Conservation (phyloP, 1,140 invertebrate species). For the Drosophila simulans region DNA sequence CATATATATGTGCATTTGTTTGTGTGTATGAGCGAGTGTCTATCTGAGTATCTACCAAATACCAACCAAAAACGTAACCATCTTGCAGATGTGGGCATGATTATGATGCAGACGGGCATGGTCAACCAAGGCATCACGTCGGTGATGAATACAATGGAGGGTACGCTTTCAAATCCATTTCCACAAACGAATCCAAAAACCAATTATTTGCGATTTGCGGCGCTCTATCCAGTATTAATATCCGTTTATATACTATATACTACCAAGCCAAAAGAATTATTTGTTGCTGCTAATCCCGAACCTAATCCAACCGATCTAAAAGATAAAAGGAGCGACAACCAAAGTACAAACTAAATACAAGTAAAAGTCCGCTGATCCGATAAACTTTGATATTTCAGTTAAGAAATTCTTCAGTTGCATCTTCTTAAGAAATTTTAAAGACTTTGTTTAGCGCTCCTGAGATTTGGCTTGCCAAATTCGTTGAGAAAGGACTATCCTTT, state of each 20-base stretch:
- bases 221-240: slow-evolving; percentile 47
- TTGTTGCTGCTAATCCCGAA: slow-evolving; percentile 68
- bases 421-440: neutral
- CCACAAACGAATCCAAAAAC: slow-evolving; percentile 53
- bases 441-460: slow-evolving; percentile 15
- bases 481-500: neutral
- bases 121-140: slow-evolving; percentile 92
- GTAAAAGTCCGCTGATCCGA: neutral
- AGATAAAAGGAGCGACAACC: slow-evolving; percentile 1
- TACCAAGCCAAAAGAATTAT: slow-evolving; percentile 69
- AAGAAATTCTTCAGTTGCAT: neutral
- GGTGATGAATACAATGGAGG: slow-evolving; percentile 91
- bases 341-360: neutral
- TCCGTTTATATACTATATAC: slow-evolving; percentile 32
- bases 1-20: slow-evolving; percentile 5
- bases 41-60: slow-evolving; percentile 36
- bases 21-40: slow-evolving; percentile 51
- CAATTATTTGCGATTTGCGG: slow-evolving; percentile 45
- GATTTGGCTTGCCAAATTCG: slow-evolving; percentile 28
- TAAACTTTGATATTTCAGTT: neutral
- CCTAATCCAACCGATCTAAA: slow-evolving; percentile 34
- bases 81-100: slow-evolving; percentile 96
- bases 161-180: slow-evolving; percentile 87
- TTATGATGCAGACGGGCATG: slow-evolving; percentile 97
- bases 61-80: slow-evolving; percentile 54